These are phyloP conservation scores for Elegia similella DNA, from an alignment of 2,888 invertebrate species.

Conservation along the genomic window DNA sequence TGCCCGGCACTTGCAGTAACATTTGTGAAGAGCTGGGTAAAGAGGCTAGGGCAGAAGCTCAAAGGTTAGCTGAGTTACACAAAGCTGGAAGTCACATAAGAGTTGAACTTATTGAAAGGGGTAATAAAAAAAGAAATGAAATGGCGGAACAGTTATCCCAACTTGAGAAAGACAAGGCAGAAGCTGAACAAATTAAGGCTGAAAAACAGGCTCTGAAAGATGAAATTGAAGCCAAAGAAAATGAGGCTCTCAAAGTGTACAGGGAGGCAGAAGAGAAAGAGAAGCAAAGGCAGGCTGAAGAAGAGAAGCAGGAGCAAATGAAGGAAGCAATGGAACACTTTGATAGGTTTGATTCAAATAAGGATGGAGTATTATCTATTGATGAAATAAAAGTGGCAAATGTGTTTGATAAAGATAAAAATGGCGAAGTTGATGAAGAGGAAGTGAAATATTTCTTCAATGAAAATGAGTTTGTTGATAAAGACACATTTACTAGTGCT, in stretches of 20 bases:
- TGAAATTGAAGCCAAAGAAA: conserved; percentile 87
- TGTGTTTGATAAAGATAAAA: conserved; percentile 93
- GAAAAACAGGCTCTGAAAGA: conserved; percentile 89
- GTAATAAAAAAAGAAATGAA: conserved; percentile 87
- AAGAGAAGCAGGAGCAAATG: conserved; percentile 78
- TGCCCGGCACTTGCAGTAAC: conserved; percentile 85
- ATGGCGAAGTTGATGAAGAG: conserved; percentile 93
- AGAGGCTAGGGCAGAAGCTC: conserved; percentile 88
- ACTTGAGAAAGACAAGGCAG: conserved; percentile 86
- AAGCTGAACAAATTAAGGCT: conserved; percentile 89
- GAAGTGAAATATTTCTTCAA: conserved; percentile 90
- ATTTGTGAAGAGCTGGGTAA: conserved; percentile 91
- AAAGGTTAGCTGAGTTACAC: conserved; percentile 86
- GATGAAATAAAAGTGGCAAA: conserved; percentile 86
- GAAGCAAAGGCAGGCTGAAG: conserved; percentile 79
- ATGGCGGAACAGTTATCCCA: conserved; percentile 86
- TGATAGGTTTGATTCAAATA: conserved; percentile 89
- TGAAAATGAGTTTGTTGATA: conserved; percentile 84
- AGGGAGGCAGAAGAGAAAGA: conserved; percentile 85
- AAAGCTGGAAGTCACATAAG: conserved; percentile 90
- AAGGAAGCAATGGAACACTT: conserved; percentile 89
- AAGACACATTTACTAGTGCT: conserved; percentile 84
- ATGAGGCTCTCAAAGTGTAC: conserved; percentile 88
- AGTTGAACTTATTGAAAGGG: conserved; percentile 87
- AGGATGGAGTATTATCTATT: conserved; percentile 87